These are phyloP conservation scores for Rhabditophanes sp. DNA, from an alignment of 2,888 invertebrate species.

Conservation along the genomic window DNA sequence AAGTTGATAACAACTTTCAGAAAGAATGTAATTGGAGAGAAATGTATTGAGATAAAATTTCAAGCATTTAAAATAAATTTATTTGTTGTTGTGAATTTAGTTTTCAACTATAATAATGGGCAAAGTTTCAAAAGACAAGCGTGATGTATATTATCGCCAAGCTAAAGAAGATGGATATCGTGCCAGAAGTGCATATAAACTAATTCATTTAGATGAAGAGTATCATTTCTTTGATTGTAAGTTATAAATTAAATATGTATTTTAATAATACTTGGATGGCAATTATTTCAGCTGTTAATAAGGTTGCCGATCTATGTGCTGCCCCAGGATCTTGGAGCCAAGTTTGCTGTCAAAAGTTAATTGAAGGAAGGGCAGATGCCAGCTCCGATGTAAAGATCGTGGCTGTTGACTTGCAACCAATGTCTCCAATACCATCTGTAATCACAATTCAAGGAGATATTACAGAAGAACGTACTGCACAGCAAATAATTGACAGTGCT, in stretches of 20 bases:
- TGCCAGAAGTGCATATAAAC: slow-evolving; percentile 89
- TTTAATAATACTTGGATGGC: no score
- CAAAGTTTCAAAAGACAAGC: slow-evolving; percentile 96
- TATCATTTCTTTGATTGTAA: slow-evolving; percentile 69
- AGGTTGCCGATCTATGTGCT: slow-evolving; percentile 91
- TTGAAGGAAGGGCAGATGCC: no score
- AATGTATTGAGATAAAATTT: no score
- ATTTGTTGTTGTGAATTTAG: no score
- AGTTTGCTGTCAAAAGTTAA: slow-evolving; percentile 70
- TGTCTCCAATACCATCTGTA: slow-evolving; percentile 85
- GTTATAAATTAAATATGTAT: no score
- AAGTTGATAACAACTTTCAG: no score
- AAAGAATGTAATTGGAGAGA: no score
- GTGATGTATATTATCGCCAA: slow-evolving; percentile 88
- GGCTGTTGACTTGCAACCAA: slow-evolving; percentile 89
- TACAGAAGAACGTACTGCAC: slow-evolving; percentile 67
- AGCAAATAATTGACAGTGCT: slow-evolving; percentile 74
- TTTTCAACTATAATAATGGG: no score
- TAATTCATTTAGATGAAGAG: slow-evolving; percentile 84
- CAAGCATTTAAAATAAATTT: no score
- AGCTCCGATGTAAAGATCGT: slow-evolving; percentile 85
- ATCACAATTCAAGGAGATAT: slow-evolving; percentile 94
- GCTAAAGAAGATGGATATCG: slow-evolving; percentile 99
- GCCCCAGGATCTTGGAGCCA: slow-evolving; percentile 86
- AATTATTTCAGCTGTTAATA: slow-evolving; percentile 61